Base-by-base conservation (phyloP, 2,888 invertebrate genomes). In the Brassicogethes aeneus region DNA sequence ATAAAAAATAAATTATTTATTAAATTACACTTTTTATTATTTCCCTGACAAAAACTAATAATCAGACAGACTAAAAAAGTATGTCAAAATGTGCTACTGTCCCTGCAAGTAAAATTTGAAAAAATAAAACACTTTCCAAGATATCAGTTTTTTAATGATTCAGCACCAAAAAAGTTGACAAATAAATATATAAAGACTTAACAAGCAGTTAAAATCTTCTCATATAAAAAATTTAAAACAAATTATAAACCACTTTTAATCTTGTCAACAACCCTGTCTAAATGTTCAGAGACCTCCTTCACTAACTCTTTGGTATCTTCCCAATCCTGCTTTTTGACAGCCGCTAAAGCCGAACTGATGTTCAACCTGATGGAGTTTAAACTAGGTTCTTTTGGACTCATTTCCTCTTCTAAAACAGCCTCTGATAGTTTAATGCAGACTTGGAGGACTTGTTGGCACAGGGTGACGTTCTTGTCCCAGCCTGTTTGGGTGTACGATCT, bases 401-500 rank as follows among this genome's bases (percentile, higher is more conserved):
- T 55, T 35, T 64, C 61, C 31, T 54, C 77, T 45, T 71, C 71
- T 32, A 77, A 54, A 43, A 78, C 77, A 15, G 69, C 77, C 45
- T 79, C 73, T 10, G 79, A 73, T 14, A 85, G 65, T 37, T 73
- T 70, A 14, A 68, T 62, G 31, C 80, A 78, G 5, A 85, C 61
- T 38, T 75, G 66, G 10, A 85, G 63, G 2, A 85, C 79, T 57
- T 78, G 75, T 43, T 73, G 65, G 53, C 81, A 79, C 2, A 73
- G 71, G 1, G 72, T 70, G 0, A 76, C 71, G 49, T 74, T 74
- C 43, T 73, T 74, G 2, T 74, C 65, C 78, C 82, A 81, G 45
- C 70, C 72, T 71, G 74, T 74, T 62, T 82, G 79, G 17, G 82
- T 81, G 42, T 61, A 66, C 0, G 82, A 81, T 39, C 82, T 76